These are phyloP conservation scores for Tetragonula clypearis DNA, from an alignment of 1,140 invertebrate genomes.

Conservation along the genomic window DNA sequence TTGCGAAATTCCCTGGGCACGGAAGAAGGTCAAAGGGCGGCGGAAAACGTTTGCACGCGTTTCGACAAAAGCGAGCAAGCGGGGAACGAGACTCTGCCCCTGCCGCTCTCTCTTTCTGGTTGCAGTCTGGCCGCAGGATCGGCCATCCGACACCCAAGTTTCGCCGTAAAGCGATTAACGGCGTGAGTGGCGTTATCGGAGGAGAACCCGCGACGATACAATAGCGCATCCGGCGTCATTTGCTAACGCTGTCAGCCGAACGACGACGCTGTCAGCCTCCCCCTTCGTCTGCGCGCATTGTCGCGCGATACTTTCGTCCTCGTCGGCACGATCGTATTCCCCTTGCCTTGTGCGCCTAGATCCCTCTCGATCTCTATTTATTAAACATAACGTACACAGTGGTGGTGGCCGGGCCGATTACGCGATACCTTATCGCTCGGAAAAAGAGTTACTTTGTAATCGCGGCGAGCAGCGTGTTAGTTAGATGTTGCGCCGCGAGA, in stretches of 20 bases:
- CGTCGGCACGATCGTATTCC: conserved; percentile 62
- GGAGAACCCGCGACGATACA: conserved; percentile 56
- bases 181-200: conserved; percentile 59
- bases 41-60: conserved; percentile 40
- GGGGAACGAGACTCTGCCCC: background rate
- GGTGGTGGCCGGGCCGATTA: conserved; percentile 9
- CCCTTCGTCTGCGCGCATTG: conserved; percentile 28
- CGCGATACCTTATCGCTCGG: conserved; percentile 37
- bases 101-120: background rate
- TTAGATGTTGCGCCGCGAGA: conserved; percentile 39
- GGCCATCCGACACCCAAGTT: conserved; percentile 65
- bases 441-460: conserved; percentile 50
- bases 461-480: conserved; percentile 26
- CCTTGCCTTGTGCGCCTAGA: background rate
- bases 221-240: conserved; percentile 54
- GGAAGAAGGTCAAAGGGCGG: conserved; percentile 4
- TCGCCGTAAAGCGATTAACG: conserved; percentile 67
- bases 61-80: conserved; percentile 54
- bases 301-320: conserved; percentile 61
- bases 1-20: no score
- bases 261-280: background rate
- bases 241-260: conserved; percentile 50
- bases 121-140: conserved; percentile 7
- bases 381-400: conserved; percentile 36
- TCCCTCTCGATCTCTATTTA: conserved; percentile 15